phyloP scores from a whole-genome alignment of 2,797 vertebrate species.

The Diglossa cyanea region DNA sequence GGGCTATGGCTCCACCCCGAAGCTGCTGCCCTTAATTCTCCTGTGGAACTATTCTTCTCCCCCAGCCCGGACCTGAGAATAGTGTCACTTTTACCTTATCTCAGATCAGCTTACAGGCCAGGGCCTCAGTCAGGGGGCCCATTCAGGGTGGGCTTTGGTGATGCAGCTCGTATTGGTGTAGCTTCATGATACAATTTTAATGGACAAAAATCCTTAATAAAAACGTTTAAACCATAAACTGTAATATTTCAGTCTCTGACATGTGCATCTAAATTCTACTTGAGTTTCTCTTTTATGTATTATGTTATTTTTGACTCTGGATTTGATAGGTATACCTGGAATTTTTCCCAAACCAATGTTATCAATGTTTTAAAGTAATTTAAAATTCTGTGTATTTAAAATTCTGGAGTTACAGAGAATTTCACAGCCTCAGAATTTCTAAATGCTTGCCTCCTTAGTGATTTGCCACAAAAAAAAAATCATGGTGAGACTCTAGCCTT shows the following conservation, averaged over 20 bases:
- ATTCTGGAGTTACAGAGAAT: neutral
- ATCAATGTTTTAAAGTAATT: neutral
- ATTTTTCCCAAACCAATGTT: neutral
- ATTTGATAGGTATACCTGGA: neutral
- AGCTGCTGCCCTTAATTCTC: neutral
- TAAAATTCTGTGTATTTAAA: neutral
- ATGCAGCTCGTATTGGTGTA: neutral
- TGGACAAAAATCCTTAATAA: neutral
- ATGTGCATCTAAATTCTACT: neutral
- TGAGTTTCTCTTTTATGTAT: neutral
- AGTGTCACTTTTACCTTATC: neutral
- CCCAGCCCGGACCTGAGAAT: neutral
- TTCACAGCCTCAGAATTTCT: neutral
- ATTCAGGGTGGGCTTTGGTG: neutral
- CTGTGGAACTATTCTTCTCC: neutral
- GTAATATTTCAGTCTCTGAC: neutral
- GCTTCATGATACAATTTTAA: neutral
- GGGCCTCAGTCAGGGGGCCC: neutral
- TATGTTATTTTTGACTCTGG: neutral
- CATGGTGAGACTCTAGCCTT: neutral
- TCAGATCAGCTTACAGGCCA: neutral
- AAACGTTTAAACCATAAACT: neutral
- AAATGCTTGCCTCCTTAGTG: neutral
- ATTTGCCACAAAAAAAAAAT: neutral
- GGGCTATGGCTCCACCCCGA: accelerated